Conservation (phyloP, 2,888 invertebrate species). For the Caenorhabditis afra region DNA sequence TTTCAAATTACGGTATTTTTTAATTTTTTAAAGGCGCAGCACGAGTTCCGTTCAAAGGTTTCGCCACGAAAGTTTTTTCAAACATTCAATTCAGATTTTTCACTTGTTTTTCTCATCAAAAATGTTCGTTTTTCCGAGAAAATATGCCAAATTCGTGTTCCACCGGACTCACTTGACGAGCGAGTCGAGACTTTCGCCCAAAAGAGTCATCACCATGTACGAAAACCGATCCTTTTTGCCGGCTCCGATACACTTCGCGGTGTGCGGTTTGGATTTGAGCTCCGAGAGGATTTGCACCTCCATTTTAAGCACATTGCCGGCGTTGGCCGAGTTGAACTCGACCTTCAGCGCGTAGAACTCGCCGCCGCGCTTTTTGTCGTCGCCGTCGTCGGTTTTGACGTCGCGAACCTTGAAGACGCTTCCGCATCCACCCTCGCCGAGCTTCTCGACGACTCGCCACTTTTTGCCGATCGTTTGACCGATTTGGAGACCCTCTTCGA, state of each 20-base stretch:
- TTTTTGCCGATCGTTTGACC: no score
- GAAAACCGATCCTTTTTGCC: conserved; percentile 64
- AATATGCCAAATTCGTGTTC: no score
- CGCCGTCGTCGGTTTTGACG: background rate
- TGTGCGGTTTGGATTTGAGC: conserved; percentile 40
- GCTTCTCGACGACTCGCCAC: conserved; percentile 87
- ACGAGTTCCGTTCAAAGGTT: no score
- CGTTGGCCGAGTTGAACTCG: conserved; percentile 55
- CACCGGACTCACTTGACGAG: conserved; percentile 23
- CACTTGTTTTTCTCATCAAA: no score
- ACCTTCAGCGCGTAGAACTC: conserved; percentile 63
- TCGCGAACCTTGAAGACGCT: conserved; percentile 41
- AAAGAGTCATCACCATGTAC: conserved; percentile 72
- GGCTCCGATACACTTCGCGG: conserved; percentile 62
- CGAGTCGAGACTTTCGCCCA: conserved; percentile 66
- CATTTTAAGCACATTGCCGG: conserved; percentile 67
- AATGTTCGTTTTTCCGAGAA: no score
- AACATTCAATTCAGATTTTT: no score
- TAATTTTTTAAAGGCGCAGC: no score
- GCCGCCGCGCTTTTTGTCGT: conserved; percentile 33
- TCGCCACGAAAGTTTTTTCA: no score
- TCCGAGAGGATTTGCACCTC: conserved; percentile 57
- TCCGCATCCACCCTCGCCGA: conserved; percentile 97
- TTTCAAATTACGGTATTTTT: no score
- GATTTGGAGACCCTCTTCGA: no score